Evolutionary conservation across 2,888 invertebrate genomes (phyloP).

Genomic region (Cacoxenus indagator): DNA sequence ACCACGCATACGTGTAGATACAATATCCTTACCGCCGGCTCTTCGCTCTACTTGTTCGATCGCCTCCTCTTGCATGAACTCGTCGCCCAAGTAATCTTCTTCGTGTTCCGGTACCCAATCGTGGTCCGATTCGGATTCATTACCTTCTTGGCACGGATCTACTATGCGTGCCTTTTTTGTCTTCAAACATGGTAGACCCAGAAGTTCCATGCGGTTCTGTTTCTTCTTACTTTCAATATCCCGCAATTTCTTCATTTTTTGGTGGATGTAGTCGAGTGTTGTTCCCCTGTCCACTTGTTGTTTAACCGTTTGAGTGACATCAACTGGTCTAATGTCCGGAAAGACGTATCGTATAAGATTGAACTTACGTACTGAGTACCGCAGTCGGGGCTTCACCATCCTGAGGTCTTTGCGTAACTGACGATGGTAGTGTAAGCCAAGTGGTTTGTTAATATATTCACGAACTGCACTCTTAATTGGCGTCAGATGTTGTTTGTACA

Average conservation of each 20-base stretch:
- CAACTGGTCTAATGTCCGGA: slow-evolving; percentile 36
- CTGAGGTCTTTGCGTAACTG: slow-evolving; percentile 56
- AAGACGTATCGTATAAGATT: slow-evolving; percentile 65
- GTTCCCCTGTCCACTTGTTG: slow-evolving; percentile 36
- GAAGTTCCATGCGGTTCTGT: slow-evolving; percentile 49
- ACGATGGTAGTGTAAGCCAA: slow-evolving; percentile 63
- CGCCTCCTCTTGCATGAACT: neutral
- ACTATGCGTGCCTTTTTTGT: slow-evolving; percentile 44
- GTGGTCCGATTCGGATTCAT: slow-evolving; percentile 42
- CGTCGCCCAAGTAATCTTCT: neutral
- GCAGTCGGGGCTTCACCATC: slow-evolving; percentile 58
- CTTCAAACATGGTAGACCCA: slow-evolving; percentile 57
- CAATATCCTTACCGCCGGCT: neutral
- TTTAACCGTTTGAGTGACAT: slow-evolving; percentile 14
- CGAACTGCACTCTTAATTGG: slow-evolving; percentile 45
- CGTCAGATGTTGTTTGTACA: slow-evolving; percentile 34
- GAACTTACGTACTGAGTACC: slow-evolving; percentile 64
- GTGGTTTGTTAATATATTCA: slow-evolving; percentile 49
- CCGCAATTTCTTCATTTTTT: slow-evolving; percentile 40
- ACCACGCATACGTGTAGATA: slow-evolving; percentile 38
- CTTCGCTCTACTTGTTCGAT: neutral
- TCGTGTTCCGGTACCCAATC: slow-evolving; percentile 66
- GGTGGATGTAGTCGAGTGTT: slow-evolving; percentile 57
- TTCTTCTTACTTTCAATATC: slow-evolving; percentile 32
- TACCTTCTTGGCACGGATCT: slow-evolving; percentile 50